Base-by-base conservation (phyloP, 2,113 vertebrate genomes). In the Gasterosteus aculeatus region DNA sequence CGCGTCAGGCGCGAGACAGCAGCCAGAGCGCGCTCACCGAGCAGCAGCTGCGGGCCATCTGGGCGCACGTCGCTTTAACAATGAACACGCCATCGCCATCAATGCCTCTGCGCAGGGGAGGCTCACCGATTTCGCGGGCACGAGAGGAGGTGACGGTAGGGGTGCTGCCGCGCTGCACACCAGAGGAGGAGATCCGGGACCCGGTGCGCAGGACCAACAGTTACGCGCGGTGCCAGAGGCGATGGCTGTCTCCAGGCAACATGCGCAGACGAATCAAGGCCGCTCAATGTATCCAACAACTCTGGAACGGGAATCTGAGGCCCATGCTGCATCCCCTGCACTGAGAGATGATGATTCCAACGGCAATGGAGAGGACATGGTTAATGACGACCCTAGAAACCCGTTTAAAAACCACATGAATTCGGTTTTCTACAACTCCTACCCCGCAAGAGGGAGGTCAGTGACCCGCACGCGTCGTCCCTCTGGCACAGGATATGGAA, bases 401-500 rank as follows among this genome's bases (percentile, higher is more conserved):
- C 90, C 90, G 1, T 81, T 83, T 1, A 93, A 92, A 69, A 93
- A 80, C 64, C 88, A 92, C 82, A 78, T 91, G 72, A 96, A 96
- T 71, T 92, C 91, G 1, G 81, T 95, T 51, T 90, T 94, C 44
- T 93, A 95, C 75, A 95, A 95, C 83, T 19, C 84, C 15, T 89
- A 94, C 75, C 91, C 93, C 1, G 46, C 84, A 3, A 80, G 79
- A 70, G 83, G 88, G 8, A 86, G 92, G 19, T 6, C 90, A 33
- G 72, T 1, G 31, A 53, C 80, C 7, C 92, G 86, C 19, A 49
- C 88, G 7, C 91, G 69, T 15, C 86, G 86, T 61, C 92, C 91
- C 1, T 93, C 92, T 14, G 88, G 90, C 56, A 77, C 92, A 4
- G 95, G 94, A 1, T 84, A 92, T 15, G 95, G 94, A 33, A 95